phyloP scores from a whole-genome alignment of 2,888 invertebrate genomes.

The Spodoptera littoralis region DNA sequence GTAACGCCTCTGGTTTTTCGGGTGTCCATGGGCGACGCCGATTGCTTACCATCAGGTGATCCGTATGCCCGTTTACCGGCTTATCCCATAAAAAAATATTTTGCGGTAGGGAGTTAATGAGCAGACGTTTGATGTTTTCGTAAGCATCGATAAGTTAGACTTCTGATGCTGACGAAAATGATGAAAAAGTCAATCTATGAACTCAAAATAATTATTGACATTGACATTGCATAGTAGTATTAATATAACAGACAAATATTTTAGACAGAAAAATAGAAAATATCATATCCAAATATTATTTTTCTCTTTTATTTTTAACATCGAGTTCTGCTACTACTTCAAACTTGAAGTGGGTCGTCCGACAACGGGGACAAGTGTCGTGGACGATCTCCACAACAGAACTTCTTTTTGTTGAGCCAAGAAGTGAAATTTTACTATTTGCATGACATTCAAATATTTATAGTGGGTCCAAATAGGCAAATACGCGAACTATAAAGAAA shows the following conservation, averaged over 20 bases:
- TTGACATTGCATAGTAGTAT: too few relatives aligned
- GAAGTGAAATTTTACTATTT: slow-evolving; percentile 54
- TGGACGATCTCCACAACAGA: slow-evolving; percentile 59
- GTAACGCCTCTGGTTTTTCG: too few relatives aligned
- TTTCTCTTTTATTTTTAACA: slow-evolving; percentile 63
- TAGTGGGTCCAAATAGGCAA: slow-evolving; percentile 38
- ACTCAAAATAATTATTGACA: too few relatives aligned
- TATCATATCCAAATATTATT: slow-evolving; percentile 58
- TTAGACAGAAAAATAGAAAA: slow-evolving; percentile 16
- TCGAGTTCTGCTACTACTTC: slow-evolving; percentile 58
- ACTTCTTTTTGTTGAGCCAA: slow-evolving; percentile 59
- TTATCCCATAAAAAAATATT: too few relatives aligned
- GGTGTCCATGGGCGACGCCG: too few relatives aligned
- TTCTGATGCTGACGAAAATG: too few relatives aligned
- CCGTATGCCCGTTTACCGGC: too few relatives aligned
- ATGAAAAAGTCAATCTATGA: too few relatives aligned
- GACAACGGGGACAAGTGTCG: slow-evolving; percentile 69
- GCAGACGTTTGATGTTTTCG: too few relatives aligned
- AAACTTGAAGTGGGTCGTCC: slow-evolving; percentile 60
- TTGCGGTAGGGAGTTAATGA: too few relatives aligned
- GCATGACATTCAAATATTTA: slow-evolving; percentile 58
- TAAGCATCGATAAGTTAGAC: too few relatives aligned
- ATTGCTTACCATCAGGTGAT: too few relatives aligned
- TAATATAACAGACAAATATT: background rate
- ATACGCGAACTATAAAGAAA: slow-evolving; percentile 26